These are phyloP conservation scores for Callinectes sapidus DNA, from an alignment of 2,888 invertebrate genomes.

Conservation along the genomic window DNA sequence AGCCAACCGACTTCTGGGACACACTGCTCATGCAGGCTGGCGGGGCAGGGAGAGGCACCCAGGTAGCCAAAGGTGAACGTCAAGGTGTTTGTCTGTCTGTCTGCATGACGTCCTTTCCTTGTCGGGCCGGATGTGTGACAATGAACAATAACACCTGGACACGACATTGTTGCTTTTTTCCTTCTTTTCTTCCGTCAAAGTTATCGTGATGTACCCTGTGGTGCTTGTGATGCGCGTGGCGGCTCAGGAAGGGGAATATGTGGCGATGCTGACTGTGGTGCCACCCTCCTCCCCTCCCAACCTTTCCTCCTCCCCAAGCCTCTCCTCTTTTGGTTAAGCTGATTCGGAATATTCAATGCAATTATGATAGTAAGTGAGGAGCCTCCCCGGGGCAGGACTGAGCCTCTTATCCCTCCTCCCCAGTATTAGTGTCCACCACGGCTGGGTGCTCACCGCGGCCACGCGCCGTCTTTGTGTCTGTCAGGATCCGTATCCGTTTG, in stretches of 20 bases:
- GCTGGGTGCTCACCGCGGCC: not conserved
- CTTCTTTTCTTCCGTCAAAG: not conserved
- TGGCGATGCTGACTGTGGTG: not conserved
- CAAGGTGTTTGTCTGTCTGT: not conserved
- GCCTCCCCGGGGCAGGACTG: not conserved
- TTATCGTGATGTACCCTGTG: not conserved
- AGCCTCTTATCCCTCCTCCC: not conserved
- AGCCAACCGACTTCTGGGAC: not conserved
- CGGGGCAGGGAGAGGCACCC: not conserved
- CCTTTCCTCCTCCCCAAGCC: not conserved
- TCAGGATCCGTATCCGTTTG: conserved; percentile 4
- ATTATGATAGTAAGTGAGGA: not conserved
- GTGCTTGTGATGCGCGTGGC: not conserved
- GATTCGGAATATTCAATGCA: not conserved
- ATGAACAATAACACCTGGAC: not conserved
- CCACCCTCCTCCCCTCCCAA: not conserved
- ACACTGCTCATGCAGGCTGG: not conserved
- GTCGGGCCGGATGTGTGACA: not conserved
- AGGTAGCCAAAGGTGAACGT: not conserved
- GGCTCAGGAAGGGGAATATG: not conserved
- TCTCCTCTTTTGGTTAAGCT: not conserved
- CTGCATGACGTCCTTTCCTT: not conserved
- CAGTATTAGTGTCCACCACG: not conserved
- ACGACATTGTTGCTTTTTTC: not conserved
- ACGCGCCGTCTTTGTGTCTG: not conserved